Base-by-base conservation (phyloP, 1,140 invertebrate genomes). In the Holcopasites calliopsidis region DNA sequence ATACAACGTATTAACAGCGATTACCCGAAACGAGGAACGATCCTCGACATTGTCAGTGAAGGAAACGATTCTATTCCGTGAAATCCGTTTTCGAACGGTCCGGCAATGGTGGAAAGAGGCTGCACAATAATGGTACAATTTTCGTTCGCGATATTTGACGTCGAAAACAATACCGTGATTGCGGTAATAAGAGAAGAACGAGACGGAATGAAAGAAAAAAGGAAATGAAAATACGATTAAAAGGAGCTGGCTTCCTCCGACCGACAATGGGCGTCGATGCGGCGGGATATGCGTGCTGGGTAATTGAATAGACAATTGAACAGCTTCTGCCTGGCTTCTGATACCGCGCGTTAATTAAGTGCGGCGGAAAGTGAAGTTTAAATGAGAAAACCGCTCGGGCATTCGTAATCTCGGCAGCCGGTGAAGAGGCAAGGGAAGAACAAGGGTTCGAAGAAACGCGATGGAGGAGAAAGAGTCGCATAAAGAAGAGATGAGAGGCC, bases 1-100 rank as follows among this genome's bases (percentile, higher is more conserved):
- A 79, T 81, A 81, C 79, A 81, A 81, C 73, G 77, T 75, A 81
- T 79, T 81, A 81, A 81, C 72, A 60, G 26, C 54, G 60, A 64
- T 66, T 50, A 76, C 62, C 44, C 58, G 65, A 31, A 57, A 40
- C 60, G 71, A 70, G 55, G 55, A 58, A 31, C 64, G 49, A 28
- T 47, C 52, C 23, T 18, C 28, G 52, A 35, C 3, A n/a, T 69
- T 54, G 52, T 10, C n/a, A 18, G 7, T 11, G 42, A 18, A 10
- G 18, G 33, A 58, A 42, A 58, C 13, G n/a, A 23, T 18, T 26
- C 23, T 13, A n/a, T 13, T 18, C 16, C 40, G 1, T 31, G 13
- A 23, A 26, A 28, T 26, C 23, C 2, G 6, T 3, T 11, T 7
- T 16, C 35, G 33, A n/a, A 3, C 47, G 2, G 8, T 26, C 3